Conservation (phyloP, 1,140 invertebrate genomes). For the Zaprionus inermis region DNA sequence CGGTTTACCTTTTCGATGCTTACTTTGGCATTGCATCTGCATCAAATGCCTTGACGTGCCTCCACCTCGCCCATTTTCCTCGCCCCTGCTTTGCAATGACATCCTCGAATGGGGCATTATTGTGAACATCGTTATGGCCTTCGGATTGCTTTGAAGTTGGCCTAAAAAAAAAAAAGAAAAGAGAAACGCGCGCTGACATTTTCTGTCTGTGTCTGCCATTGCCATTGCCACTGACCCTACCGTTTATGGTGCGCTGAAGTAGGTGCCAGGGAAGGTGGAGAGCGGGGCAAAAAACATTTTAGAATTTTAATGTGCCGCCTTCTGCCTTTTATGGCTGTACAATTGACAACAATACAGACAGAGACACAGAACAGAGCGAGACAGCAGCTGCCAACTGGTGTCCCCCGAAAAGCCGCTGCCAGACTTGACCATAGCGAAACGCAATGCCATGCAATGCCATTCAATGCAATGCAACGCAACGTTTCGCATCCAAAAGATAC, state of each 20-base stretch:
- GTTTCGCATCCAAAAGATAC: constrained; percentile 60
- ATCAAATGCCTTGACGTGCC: constrained; percentile 37
- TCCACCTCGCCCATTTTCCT: too few species aligned
- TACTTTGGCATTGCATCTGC: constrained; percentile 52
- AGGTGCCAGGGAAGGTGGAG: neutral
- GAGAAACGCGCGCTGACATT: constrained; percentile 32
- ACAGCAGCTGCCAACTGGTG: constrained; percentile 63
- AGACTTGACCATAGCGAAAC: constrained; percentile 38
- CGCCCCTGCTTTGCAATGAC: neutral
- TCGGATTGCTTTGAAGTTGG: constrained; percentile 71
- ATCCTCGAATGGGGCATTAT: constrained; percentile 28
- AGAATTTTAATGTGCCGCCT: constrained; percentile 81
- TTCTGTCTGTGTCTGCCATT: constrained; percentile 38
- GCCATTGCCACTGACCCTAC: constrained; percentile 26
- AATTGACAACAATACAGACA: constrained; percentile 55
- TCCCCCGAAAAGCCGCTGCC: constrained; percentile 24
- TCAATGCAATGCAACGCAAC: constrained; percentile 19
- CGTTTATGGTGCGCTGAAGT: constrained; percentile 53
- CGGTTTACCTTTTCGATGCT: constrained; percentile 40
- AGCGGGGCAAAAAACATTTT: constrained; percentile 70
- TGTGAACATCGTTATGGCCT: constrained; percentile 54
- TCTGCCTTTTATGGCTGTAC: constrained; percentile 75
- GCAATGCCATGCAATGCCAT: neutral
- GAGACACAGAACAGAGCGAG: constrained; percentile 5
- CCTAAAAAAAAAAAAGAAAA: constrained; percentile 15